Evolutionary conservation across 2,888 invertebrate genomes (phyloP).

Genomic region (Lithodes maja): DNA sequence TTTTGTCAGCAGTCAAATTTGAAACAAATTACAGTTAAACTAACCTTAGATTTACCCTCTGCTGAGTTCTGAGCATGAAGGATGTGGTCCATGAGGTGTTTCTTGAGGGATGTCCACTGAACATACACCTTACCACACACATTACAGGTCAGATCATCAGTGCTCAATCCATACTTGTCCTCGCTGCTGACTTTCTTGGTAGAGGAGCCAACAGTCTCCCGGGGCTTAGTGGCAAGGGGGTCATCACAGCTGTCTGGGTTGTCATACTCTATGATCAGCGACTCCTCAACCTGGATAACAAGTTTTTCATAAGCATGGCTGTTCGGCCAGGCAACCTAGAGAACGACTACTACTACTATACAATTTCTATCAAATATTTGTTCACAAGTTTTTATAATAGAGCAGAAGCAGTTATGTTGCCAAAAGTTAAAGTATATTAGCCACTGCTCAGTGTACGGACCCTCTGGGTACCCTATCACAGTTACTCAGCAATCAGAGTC

Average conservation of each 20-base stretch:
- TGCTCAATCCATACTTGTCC: constrained; percentile 43
- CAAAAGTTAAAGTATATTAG: too few relatives aligned
- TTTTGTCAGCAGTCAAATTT: too few relatives aligned
- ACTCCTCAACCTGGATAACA: constrained; percentile 36
- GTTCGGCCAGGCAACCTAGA: too few relatives aligned
- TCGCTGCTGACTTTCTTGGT: constrained; percentile 41
- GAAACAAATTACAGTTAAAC: background rate
- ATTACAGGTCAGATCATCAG: constrained; percentile 67
- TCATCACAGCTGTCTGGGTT: constrained; percentile 34
- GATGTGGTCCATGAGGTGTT: constrained; percentile 64
- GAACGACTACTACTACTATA: too few relatives aligned
- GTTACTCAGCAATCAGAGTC: too few relatives aligned
- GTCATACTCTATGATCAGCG: constrained; percentile 54
- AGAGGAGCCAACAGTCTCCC: background rate
- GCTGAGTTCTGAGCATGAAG: constrained; percentile 50
- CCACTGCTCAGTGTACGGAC: too few relatives aligned
- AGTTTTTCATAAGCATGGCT: too few relatives aligned
- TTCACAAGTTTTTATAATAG: too few relatives aligned
- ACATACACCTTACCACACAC: constrained; percentile 56
- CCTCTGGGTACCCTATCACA: too few relatives aligned
- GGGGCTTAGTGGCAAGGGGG: constrained; percentile 1
- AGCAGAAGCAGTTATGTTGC: too few relatives aligned
- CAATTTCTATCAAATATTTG: too few relatives aligned
- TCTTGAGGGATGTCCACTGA: constrained; percentile 65
- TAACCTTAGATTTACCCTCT: constrained; percentile 43